phyloP scores from a whole-genome alignment of 2,113 vertebrate genomes.

The Bubo blakistoni region DNA sequence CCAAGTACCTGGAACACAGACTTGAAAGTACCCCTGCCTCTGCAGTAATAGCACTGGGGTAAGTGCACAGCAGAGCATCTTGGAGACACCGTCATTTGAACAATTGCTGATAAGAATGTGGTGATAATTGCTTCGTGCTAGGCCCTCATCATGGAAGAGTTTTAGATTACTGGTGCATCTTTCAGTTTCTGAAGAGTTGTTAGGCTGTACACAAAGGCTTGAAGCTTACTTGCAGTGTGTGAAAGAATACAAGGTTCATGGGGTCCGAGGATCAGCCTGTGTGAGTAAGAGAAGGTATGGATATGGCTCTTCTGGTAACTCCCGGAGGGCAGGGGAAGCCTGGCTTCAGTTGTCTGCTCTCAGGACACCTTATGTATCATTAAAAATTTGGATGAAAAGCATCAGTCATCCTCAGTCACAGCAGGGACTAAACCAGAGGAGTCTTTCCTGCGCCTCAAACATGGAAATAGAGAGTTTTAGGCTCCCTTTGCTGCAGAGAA shows the following conservation, averaged over 20 bases:
- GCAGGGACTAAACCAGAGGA: background rate
- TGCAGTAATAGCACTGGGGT: background rate
- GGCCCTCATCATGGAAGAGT: background rate
- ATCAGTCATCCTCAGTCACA: background rate
- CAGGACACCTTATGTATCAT: background rate
- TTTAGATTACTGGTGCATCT: background rate
- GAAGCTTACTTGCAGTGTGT: background rate
- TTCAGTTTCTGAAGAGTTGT: background rate
- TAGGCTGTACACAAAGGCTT: background rate
- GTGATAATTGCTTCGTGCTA: rapidly evolving
- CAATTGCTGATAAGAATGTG: background rate
- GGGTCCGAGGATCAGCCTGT: background rate
- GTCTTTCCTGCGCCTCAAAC: background rate
- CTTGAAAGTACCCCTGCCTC: background rate
- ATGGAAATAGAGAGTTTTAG: background rate
- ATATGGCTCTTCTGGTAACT: background rate
- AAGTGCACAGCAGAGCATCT: background rate
- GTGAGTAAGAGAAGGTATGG: background rate
- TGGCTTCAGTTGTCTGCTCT: background rate
- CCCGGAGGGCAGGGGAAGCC: background rate
- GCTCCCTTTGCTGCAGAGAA: background rate
- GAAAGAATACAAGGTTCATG: background rate
- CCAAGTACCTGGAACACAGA: background rate
- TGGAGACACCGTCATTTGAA: background rate
- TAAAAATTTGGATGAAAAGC: background rate